A percentile compares a stretch with the other conserved stretches of the same genome.
Evolutionary conservation across 2,888 invertebrate species (phyloP).

Genomic region (Clanis bilineata): DNA sequence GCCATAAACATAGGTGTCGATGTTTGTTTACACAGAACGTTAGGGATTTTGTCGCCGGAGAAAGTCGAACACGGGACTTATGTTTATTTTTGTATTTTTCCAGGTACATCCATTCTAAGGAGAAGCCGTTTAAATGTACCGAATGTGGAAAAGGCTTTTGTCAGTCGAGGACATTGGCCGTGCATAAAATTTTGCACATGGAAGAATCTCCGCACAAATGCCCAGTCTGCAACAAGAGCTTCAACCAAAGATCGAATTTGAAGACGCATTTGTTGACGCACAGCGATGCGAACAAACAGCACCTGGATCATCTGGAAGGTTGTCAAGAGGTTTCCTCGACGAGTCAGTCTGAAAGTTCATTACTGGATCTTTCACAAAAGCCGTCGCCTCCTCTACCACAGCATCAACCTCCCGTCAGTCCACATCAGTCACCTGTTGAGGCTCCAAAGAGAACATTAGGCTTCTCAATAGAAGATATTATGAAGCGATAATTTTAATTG

Average conservation of each 20-base stretch:
- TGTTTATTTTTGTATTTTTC: constrained; percentile 52
- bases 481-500: constrained; percentile 86
- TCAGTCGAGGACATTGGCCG: constrained; percentile 97
- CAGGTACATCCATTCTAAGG: constrained; percentile 98
- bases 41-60: constrained; percentile 42
- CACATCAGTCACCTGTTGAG: constrained; percentile 65
- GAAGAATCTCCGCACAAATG: constrained; percentile 97
- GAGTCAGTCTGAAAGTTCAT: constrained; percentile 71
- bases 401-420: constrained; percentile 51
- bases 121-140: constrained; percentile 98
- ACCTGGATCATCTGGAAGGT: constrained; percentile 74
- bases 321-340: constrained; percentile 80
- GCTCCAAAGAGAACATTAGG: constrained; percentile 82
- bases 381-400: constrained; percentile 60
- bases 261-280: constrained; percentile 95
- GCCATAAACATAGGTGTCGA: constrained; percentile 46
- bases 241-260: constrained; percentile 95
- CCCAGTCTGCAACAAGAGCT: constrained; percentile 92
- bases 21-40: constrained; percentile 49
- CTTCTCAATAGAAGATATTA: constrained; percentile 94
- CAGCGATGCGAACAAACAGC: constrained; percentile 84
- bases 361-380: constrained; percentile 83
- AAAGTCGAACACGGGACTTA: constrained; percentile 42
- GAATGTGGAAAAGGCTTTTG: constrained; percentile 99
- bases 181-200: constrained; percentile 96